These are phyloP conservation scores for Camponotus vicinus DNA, from an alignment of 1,140 invertebrate species.

Conservation along the genomic window DNA sequence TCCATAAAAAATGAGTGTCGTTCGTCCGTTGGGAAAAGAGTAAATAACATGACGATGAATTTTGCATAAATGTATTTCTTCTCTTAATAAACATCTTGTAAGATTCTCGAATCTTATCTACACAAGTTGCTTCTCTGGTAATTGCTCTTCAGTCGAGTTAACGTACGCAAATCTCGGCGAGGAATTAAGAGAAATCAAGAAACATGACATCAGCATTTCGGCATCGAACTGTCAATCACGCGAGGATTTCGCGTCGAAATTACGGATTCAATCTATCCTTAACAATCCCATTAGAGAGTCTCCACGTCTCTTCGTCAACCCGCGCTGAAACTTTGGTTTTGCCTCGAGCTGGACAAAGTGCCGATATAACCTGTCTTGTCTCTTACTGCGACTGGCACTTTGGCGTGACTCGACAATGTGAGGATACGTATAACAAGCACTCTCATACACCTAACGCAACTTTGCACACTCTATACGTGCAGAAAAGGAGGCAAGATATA, in stretches of 20 bases:
- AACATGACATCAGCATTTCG: slow-evolving; percentile 17
- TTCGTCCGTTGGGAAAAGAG: neutral
- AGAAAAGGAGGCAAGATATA: slow-evolving; percentile 13
- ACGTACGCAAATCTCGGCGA: neutral
- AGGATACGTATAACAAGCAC: slow-evolving; percentile 13
- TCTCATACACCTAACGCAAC: slow-evolving; percentile 26
- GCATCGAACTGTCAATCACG: slow-evolving; percentile 47
- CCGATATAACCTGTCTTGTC: slow-evolving; percentile 61
- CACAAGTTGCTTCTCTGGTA: neutral
- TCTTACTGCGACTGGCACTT: slow-evolving; percentile 59
- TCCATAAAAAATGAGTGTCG: neutral
- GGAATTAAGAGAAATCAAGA: neutral
- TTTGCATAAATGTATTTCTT: neutral
- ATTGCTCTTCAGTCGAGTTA: slow-evolving; percentile 10
- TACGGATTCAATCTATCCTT: slow-evolving; percentile 54
- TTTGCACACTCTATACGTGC: neutral
- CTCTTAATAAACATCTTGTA: neutral
- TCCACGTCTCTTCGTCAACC: slow-evolving; percentile 12
- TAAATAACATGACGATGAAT: neutral
- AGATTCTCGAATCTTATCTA: neutral
- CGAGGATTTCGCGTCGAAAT: slow-evolving; percentile 32
- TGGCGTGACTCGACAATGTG: slow-evolving; percentile 55
- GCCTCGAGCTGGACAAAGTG: slow-evolving; percentile 56
- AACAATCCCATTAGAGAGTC: slow-evolving; percentile 59
- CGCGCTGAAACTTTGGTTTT: slow-evolving; percentile 41